Evolutionary conservation across 2,797 vertebrate species (phyloP), one percentile per base, ranked within the genome.

Genomic region (Myotis findleyi): DNA sequence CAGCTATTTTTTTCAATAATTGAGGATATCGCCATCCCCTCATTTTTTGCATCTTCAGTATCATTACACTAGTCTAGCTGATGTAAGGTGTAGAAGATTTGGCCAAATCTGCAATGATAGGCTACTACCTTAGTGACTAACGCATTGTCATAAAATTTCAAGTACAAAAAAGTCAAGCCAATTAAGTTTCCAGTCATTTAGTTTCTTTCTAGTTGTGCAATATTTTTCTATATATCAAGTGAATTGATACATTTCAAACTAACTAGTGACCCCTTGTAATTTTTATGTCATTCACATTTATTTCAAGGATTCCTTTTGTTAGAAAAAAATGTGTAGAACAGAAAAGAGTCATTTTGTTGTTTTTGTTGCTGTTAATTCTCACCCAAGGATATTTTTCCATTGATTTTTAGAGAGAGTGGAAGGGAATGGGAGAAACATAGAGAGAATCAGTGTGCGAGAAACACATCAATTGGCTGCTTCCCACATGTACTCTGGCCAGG

Each of bases 181-280:
- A 12, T 41, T 21, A 95, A 62, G 1, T 91, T 97, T 79, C 47
- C 44, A 79, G 20, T 87, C 53, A n/a, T 80, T 68, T 72, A 38
- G 9, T 81, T 77, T 86, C 64, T 84, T 77, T 86, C 57, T 33
- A 23, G 68, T 57, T 94, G 73, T 80, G 51, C 6, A 87, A 51
- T 62, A 25, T 44, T 53, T 55, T 9, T 18, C 44, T 36, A 9
- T 2, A 36, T 41, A n/a, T 49, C 27, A 25, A 91, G n/a, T 47
- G 14, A 84, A 18, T 47, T 30, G 20, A 57, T 47, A 53, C 62
- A 36, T 68, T 87, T 84, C 53, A 86, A 77, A 85, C 72, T 62
- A 59, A 95, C 16, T 17, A 57, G 2, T 30, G 3, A 9, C 55
- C 14, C 66, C 51, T 91, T 59, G 47, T 36, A 25, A 68, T 36